These are phyloP conservation scores for Eupithecia exiguata DNA, from an alignment of 2,888 invertebrate genomes.

Conservation along the genomic window DNA sequence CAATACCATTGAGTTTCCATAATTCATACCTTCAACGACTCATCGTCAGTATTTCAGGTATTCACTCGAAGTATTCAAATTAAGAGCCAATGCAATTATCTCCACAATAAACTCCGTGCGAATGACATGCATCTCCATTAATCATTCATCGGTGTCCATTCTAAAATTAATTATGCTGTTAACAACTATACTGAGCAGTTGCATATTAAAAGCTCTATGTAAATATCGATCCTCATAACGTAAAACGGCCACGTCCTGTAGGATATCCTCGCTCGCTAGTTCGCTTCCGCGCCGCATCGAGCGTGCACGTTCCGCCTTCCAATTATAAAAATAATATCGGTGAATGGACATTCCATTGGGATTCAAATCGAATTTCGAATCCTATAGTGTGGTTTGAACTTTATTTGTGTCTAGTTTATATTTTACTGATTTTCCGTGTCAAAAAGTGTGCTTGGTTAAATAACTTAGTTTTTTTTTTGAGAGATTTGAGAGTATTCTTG, in stretches of 20 bases:
- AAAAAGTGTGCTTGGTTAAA: neutral
- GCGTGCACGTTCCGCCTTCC: conserved; percentile 71
- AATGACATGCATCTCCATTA: conserved; percentile 22
- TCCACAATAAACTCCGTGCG: conserved; percentile 9
- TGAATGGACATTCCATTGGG: conserved; percentile 55
- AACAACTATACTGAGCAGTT: conserved; percentile 54
- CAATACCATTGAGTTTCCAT: neutral
- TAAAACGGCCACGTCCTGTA: conserved; percentile 75
- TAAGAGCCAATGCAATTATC: conserved; percentile 2
- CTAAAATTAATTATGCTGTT: conserved; percentile 53
- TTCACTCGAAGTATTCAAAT: conserved; percentile 1
- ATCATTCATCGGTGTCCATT: conserved; percentile 42
- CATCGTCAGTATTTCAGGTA: neutral
- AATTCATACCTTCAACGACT: neutral
- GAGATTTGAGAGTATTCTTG: conserved; percentile 9
- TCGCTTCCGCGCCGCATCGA: conserved; percentile 72
- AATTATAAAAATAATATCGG: conserved; percentile 60
- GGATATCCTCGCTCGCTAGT: conserved; percentile 78
- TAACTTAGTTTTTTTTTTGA: conserved; percentile 9
- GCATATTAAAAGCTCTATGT: conserved; percentile 80
- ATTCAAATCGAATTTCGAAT: conserved; percentile 41
- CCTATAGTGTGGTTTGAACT: conserved; percentile 52
- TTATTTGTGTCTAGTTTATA: conserved; percentile 38
- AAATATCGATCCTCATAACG: conserved; percentile 80
- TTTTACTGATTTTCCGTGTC: conserved; percentile 32